phyloP scores from a whole-genome alignment of 1,140 invertebrate genomes.

The Odontomachus brunneus region DNA sequence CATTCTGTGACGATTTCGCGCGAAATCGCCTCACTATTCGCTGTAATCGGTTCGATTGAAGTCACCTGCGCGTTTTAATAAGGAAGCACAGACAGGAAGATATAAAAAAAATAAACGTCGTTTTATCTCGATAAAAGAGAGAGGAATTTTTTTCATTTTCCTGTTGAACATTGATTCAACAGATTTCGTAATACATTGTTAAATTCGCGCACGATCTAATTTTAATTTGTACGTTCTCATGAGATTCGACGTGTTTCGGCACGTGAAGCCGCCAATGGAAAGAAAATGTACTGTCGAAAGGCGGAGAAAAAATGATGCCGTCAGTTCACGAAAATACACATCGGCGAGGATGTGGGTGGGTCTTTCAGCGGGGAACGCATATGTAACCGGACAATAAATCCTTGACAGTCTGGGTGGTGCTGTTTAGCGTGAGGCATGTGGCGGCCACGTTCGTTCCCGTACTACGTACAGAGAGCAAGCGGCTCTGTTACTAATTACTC shows the following conservation, averaged over 20 bases:
- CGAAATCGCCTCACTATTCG: not conserved
- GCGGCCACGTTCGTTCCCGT: constrained; percentile 55
- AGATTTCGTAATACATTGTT: too few relatives aligned
- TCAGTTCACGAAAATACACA: constrained; percentile 27
- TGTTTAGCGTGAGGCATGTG: constrained; percentile 52
- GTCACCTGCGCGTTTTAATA: not conserved
- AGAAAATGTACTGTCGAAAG: not conserved
- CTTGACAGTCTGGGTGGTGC: constrained; percentile 28
- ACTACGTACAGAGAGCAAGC: constrained; percentile 31
- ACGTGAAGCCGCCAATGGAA: too few relatives aligned
- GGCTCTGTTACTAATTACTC: constrained; percentile 77
- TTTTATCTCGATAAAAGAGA: too few relatives aligned
- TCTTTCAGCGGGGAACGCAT: not conserved
- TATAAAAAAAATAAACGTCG: too few relatives aligned
- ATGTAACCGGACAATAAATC: constrained; percentile 53
- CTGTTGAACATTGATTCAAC: too few relatives aligned
- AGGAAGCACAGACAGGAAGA: not conserved
- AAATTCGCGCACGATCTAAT: too few relatives aligned
- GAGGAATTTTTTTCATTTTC: too few relatives aligned
- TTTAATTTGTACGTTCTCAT: too few relatives aligned
- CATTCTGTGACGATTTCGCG: constrained; percentile 1
- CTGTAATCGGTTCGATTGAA: constrained; percentile 5
- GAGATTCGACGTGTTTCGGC: too few relatives aligned
- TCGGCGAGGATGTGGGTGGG: not conserved
- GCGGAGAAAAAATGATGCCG: not conserved